Evolutionary conservation across 64 coral and sea anemone genomes (phyloP).

Genomic region (Stylophora pistillata): DNA sequence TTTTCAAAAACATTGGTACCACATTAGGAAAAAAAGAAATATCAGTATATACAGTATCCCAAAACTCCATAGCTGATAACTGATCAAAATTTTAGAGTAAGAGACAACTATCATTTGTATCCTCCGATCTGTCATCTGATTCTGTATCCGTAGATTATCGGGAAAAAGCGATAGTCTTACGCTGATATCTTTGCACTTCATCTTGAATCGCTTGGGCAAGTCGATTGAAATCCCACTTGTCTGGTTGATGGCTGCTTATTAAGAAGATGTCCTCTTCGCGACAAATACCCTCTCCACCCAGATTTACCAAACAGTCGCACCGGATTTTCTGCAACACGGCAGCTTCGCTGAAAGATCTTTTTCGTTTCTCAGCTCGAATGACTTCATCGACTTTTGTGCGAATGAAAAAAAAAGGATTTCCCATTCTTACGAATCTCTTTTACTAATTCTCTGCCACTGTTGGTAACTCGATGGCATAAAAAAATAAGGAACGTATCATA

Average conservation of each 20-base stretch:
- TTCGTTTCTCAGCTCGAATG: conserved; percentile 15
- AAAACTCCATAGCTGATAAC: too few species aligned
- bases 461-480: conserved; percentile 5
- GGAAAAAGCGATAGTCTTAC: too few species aligned
- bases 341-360: conserved; percentile 39
- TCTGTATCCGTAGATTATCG: too few species aligned
- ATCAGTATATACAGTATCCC: too few species aligned
- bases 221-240: conserved; percentile 38
- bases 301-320: conserved; percentile 1
- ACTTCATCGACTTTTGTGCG: conserved; percentile 58
- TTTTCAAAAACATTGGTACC: too few species aligned
- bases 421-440: background rate
- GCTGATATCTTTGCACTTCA: background rate
- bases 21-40: too few species aligned
- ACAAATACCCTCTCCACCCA: background rate
- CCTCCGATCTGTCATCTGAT: too few species aligned
- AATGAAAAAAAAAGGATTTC: conserved; percentile 43
- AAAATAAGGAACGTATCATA: conserved; percentile 42
- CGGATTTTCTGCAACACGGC: conserved; percentile 23
- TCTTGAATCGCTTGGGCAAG: conserved; percentile 28
- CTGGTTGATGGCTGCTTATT: conserved; percentile 29
- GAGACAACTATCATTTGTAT: too few species aligned
- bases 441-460: conserved; percentile 1
- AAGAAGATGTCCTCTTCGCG: conserved; percentile 27
- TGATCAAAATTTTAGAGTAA: too few species aligned